Base-by-base conservation (phyloP, 2,113 vertebrate genomes). In the Osmerus mordax region DNA sequence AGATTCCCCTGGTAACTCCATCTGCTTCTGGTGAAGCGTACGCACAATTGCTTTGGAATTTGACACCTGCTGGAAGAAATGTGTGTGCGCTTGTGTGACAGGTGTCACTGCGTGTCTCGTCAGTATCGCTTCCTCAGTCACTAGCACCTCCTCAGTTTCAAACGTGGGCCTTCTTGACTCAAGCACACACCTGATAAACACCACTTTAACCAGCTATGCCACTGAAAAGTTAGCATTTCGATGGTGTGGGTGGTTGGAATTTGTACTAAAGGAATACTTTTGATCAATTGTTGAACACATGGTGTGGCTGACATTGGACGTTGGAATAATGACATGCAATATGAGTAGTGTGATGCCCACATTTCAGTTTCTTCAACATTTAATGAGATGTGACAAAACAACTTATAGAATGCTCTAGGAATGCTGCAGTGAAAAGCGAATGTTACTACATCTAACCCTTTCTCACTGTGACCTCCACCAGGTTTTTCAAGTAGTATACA, bases 21-120 rank as follows among this genome's bases (percentile, higher is more conserved):
- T 59, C 54, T 58, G 25, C 55, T 56, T n/a, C 55, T 56, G 4
- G 32, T 56, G 7, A 41, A 29, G 14, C 32, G n/a, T 13, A 0
- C 16, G 29, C 55, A 59, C 67, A 59, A 19, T 69, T 36, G 58
- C 54, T 29, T 70, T 70, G 32, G 59, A 62, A 70, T 41, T 7
- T 70, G 69, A 70, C 56, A 70, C 69, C 69, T 56, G 29, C 4
- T 15, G 21, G 16, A 58, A 58, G 55, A 18, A 58, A 58, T 19
- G n/a, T 58, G 15, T 15, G n/a, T n/a, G 15, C n/a, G 15, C 55
- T 1, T 1, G 15, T 16, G 15, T 6, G 55, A 18, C 55, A n/a
- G 55, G 55, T 58, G 16, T 58, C 55, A 58, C 2, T n/a, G 55
- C 16, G 4, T 47, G 4, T 12, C 41, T 47, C 41, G 9, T 47